These are phyloP conservation scores for Saturnia pavonia DNA, from an alignment of 2,888 invertebrate genomes.

Conservation along the genomic window DNA sequence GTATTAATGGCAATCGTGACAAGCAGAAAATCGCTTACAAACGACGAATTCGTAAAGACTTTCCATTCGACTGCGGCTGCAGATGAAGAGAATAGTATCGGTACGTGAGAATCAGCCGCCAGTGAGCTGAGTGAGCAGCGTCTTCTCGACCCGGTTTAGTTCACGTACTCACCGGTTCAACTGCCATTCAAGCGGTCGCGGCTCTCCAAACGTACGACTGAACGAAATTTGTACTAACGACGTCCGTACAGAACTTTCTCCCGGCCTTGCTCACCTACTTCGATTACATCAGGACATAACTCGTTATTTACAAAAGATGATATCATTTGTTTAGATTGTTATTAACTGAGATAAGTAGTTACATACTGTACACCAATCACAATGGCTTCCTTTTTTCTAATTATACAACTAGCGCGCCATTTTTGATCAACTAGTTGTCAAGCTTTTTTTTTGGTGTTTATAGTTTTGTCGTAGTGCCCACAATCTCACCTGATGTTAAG, in stretches of 20 bases:
- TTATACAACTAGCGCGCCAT: no score
- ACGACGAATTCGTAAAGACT: constrained; percentile 10
- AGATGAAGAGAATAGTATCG: background rate
- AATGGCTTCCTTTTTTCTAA: background rate
- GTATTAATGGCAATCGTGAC: background rate
- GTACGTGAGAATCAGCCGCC: constrained; percentile 32
- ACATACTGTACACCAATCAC: background rate
- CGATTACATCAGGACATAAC: constrained; percentile 12
- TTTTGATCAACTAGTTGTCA: no score
- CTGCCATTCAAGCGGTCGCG: constrained; percentile 36
- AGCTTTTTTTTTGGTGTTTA: no score
- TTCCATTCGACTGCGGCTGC: constrained; percentile 2
- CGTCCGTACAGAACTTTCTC: constrained; percentile 55
- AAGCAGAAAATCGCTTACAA: constrained; percentile 9
- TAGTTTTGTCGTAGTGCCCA: no score
- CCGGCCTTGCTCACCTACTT: constrained; percentile 25
- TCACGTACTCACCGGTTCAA: constrained; percentile 44
- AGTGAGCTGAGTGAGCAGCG: constrained; percentile 45
- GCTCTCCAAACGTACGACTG: constrained; percentile 46
- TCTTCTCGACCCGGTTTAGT: constrained; percentile 63
- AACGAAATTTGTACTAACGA: constrained; percentile 53
- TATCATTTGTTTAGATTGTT: constrained; percentile 9
- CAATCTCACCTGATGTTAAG: no score
- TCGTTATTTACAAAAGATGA: constrained; percentile 2
- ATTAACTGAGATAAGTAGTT: background rate